Base-by-base conservation (phyloP, 2,113 vertebrate genomes). In the Diglossa brunneiventris region DNA sequence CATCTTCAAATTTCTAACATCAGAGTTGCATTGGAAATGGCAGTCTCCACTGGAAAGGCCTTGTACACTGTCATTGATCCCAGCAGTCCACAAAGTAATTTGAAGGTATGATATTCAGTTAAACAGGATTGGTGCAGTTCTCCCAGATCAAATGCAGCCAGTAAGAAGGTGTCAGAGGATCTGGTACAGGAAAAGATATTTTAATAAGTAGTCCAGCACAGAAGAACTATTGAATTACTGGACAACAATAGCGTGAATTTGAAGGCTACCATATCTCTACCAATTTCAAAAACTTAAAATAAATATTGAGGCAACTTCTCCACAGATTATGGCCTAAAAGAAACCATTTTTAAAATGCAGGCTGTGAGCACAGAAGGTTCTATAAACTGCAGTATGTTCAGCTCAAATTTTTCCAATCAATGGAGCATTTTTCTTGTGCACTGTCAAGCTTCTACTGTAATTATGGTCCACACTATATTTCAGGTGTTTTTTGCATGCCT, bases 391-490 rank as follows among this genome's bases (percentile, higher is more conserved):
- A 88, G 30, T 59, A 63, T 39, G 42, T 86, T 83, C 82, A 64
- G 73, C 66, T 95, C 58, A 81, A 88, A 82, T 88, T 94, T 86
- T 95, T 95, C 41, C 85, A 96, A 92, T 94, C 80, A 86, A 46
- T 77, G 84, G 72, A 94, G 13, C 66, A 92, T 96, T 94, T 94
- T 76, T 95, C 89, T 95, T 75, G 58, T 75, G 46, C 35, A 56
- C 17, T 49, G 66, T 83, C 53, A 82, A 78, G 19, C 44, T 89
- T 81, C 90, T 76, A 15, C 30, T 95, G 27, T 94, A 95, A 86
- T 55, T 85, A 94, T 19, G 46, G 61, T 79, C 44, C 80, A 52
- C 37, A 50, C 49, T 87, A 50, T 46, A 67, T 82, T 95, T 84
- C 64, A 78, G 50, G 69, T 56, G 49, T 44, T 69, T 75, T 85